Evolutionary conservation across 1,140 invertebrate genomes (phyloP).

Genomic region (Eufriesea mexicana): DNA sequence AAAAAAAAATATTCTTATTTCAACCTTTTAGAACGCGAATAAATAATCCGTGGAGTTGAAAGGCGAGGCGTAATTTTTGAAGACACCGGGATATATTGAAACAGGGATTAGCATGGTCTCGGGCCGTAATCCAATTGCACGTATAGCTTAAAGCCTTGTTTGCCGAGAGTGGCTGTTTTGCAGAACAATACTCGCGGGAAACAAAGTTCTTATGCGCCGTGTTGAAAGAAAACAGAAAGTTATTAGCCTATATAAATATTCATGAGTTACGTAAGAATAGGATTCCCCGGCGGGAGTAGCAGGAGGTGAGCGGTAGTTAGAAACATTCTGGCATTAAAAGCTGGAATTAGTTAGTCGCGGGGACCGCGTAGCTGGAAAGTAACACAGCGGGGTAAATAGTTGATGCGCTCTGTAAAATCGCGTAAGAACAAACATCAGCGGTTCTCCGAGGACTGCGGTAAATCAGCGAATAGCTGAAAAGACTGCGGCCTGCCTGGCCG

Average conservation of each 20-base stretch:
- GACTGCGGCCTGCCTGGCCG: neutral
- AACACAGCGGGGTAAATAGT: conserved; percentile 25
- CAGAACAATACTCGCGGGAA: conserved; percentile 33
- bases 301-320: conserved; percentile 23
- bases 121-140: neutral
- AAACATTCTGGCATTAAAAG: conserved; percentile 49
- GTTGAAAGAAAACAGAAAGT: conserved; percentile 51
- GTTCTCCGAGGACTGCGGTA: conserved; percentile 16
- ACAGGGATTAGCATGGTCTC: no score
- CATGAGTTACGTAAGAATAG: conserved; percentile 39
- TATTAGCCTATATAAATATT: conserved; percentile 44
- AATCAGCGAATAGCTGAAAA: conserved; percentile 32
- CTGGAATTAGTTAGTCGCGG: conserved; percentile 35
- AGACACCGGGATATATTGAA: neutral
- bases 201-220: conserved; percentile 36
- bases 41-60: no score
- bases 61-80: neutral
- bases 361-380: conserved; percentile 14
- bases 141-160: neutral
- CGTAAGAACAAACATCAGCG: conserved; percentile 42
- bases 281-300: neutral
- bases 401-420: conserved; percentile 26
- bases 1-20: no score
- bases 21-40: no score
- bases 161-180: neutral